A percentile compares a stretch with the other conserved stretches of the same genome.
phyloP scores from a whole-genome alignment of 2,113 vertebrate species.

The Aythya baeri region DNA sequence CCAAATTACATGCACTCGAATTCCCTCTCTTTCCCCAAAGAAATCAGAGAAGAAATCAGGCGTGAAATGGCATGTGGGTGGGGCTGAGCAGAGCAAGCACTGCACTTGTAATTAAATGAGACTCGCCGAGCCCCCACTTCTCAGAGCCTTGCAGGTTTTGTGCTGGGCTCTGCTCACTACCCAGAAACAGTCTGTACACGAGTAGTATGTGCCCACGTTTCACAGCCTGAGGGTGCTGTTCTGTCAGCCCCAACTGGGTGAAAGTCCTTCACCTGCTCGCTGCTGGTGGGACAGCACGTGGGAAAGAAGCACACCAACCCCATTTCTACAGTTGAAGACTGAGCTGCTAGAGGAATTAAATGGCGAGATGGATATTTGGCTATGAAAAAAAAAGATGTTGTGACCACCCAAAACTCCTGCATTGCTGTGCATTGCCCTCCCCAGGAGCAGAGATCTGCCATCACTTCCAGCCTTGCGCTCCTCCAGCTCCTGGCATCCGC shows the following conservation, averaged over 20 bases:
- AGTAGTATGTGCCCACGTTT: too few species aligned
- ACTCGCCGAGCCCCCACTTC: constrained; percentile 16
- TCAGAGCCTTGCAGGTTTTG: neutral
- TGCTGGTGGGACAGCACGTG: rapidly evolving
- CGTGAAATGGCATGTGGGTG: constrained; percentile 72
- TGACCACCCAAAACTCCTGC: neutral
- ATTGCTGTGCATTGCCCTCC: neutral
- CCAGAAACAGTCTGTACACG: neutral
- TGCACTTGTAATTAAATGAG: constrained; percentile 55
- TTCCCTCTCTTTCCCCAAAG: constrained; percentile 73
- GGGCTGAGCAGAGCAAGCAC: constrained; percentile 37
- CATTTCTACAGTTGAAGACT: neutral
- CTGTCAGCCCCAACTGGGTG: neutral
- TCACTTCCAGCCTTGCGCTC: rapidly evolving
- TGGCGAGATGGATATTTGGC: neutral
- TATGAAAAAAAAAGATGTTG: neutral
- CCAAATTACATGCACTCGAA: constrained; percentile 75
- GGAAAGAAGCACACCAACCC: neutral
- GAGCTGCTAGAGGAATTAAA: neutral
- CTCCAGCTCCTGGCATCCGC: rapidly evolving
- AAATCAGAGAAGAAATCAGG: constrained; percentile 74
- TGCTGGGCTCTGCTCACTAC: neutral
- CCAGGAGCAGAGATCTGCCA: rapidly evolving
- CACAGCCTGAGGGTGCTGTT: neutral
- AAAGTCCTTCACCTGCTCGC: neutral